Base-by-base conservation (phyloP, 1,140 invertebrate species). In the Lepidurus packardi region DNA sequence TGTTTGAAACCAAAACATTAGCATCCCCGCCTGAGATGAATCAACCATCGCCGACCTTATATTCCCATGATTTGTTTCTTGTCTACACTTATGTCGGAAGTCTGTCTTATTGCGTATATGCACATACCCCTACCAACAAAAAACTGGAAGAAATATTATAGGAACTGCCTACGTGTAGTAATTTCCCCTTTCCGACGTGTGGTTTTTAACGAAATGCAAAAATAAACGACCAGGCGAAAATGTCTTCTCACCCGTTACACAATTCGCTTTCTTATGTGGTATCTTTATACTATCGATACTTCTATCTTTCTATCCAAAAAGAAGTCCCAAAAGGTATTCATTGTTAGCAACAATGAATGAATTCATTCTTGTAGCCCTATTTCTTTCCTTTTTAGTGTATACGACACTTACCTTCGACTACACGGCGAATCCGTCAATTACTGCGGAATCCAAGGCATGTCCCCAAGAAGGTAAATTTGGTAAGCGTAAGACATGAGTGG, bases 401-500 rank as follows among this genome's bases (percentile, higher is more conserved):
- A 34, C 34, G 3, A 34, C 4, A 34, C 34, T 4, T 34, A 34
- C 34, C 34, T 34, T 34, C 34, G 3, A 34, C 34, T 4, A 34
- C 3, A 34, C 34, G 3, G 34, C 34, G 34, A 34, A 2, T 34
- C 34, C 34, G 3, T 4, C 34, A 34, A 34, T 34, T 34, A 34
- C 34, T 34, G 34, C 34, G 34, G 34, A 34, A 34, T 4, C 34
- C 34, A 34, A n/a, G 21, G 53, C 0, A 65, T 21, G 53, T 65
- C 13, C 34, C 34, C 7, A 65, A 65, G 53, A 65, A 65, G 16
- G 16, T 11, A 1, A 21, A 13, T 65, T 47, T 65, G 7, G 53
- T 65, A 65, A 65, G 53, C 53, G 53, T 65, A 65, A 65, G 53
- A n/a, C 53, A 65, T 65, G 53, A 65, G 53, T 65, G 53, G 53